Base-by-base conservation (phyloP, 2,797 vertebrate species). In the Tolypeutes matacus region DNA sequence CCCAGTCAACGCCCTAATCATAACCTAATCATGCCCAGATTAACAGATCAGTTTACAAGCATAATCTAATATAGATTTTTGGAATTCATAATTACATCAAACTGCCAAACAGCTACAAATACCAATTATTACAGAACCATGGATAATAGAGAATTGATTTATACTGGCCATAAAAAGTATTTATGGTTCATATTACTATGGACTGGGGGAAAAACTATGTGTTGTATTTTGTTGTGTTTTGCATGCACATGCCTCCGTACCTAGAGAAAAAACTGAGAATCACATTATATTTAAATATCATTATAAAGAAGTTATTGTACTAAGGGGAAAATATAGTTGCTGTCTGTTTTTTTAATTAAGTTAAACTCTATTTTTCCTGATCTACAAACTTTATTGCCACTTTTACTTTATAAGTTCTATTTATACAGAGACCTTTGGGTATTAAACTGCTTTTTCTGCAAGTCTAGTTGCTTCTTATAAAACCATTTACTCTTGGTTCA, bases 381-480 rank as follows among this genome's bases (percentile, higher is more conserved):
- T 97, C 97, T 97, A 93, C 96, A 96, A 98, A 96, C 73, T 97
- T 97, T 98, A 98, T 97, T 97, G 96, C 93, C 96, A 98, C 98
- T 97, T 98, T 98, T 96, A 97, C 95, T 97, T 98, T 98, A 95
- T 96, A 97, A 97, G 72, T 98, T 97, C 95, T 96, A 93, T 98
- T 98, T 97, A 97, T 98, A 98, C 94, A 96, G 98, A 98, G 96
- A 98, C 98, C 98, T 98, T 96, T 98, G 97, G 98, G 98, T 96
- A 97, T 97, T 96, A 97, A 98, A 98, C 96, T 98, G 96, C 98
- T 98, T 98, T 98, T 98, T 98, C 98, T 98, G 98, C 98, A 98
- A 98, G 96, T 98, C 96, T 98, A 96, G 85, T 93, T 98, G 95
- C 97, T 98, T 98, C 98, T 98, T 98, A 97, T 98, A 97, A 98